A percentile compares a stretch with the other conserved stretches of the same genome.
These are phyloP conservation scores for Chrysotoxum bicinctum DNA, from an alignment of 2,888 invertebrate species.

Conservation along the genomic window DNA sequence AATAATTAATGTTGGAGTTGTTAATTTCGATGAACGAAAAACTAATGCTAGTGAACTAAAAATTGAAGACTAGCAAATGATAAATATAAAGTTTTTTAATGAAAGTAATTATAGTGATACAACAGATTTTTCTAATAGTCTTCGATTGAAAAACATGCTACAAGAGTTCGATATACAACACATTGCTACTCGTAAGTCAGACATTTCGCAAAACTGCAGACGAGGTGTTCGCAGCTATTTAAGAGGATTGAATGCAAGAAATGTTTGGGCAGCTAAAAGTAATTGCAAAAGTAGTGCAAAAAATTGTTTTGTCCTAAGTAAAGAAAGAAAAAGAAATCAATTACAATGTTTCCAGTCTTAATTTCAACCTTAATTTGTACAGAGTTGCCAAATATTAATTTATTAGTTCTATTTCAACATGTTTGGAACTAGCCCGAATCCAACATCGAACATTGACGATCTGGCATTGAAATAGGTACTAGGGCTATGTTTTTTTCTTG, in stretches of 20 bases:
- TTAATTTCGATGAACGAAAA: slow-evolving; percentile 11
- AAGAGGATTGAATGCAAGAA: slow-evolving; percentile 77
- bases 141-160: slow-evolving; percentile 78
- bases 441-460: no score
- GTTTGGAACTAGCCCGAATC: no score
- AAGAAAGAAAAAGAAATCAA: no score
- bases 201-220: slow-evolving; percentile 78
- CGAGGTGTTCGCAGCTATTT: slow-evolving; percentile 79
- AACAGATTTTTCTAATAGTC: slow-evolving; percentile 76
- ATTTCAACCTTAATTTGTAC: no score
- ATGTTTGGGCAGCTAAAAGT: slow-evolving; percentile 81
- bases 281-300: no score
- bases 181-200: slow-evolving; percentile 74
- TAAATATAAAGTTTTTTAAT: slow-evolving; percentile 42
- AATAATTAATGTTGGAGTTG: slow-evolving; percentile 33
- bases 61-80: slow-evolving; percentile 23
- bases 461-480: no score
- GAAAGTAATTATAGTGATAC: slow-evolving; percentile 38
- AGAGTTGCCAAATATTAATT: no score
- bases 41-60: slow-evolving; percentile 39
- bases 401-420: no score
- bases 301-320: no score
- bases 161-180: slow-evolving; percentile 79
- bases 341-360: no score
- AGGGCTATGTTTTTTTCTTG: no score